Base-by-base conservation (phyloP, 2,113 vertebrate genomes). In the Gallinago media region DNA sequence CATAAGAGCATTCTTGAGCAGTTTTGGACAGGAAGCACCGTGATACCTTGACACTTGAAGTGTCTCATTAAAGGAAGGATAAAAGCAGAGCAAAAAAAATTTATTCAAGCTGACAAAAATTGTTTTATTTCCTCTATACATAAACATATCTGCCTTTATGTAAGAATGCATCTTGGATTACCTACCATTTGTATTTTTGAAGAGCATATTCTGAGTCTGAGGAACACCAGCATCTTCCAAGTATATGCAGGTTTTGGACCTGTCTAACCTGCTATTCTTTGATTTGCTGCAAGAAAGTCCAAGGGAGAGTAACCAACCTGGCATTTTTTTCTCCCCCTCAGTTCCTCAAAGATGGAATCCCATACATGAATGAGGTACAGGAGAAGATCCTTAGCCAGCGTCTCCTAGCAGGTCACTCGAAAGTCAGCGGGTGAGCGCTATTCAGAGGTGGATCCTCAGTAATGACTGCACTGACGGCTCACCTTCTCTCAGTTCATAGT, bases 281-380 rank as follows among this genome's bases (percentile, higher is more conserved):
- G 14, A 52, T 31, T 31, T 91, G 32, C 21, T 70, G 17, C 49
- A 56, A 46, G 38, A n/a, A 80, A 72, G 63, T 74, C 49, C 47
- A 38, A 40, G 36, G 25, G 12, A 65, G 10, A 63, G n/a, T 87
- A 78, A 81, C 21, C 16, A 62, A 9, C 13, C 11, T 80, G 70
- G 7, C 3, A 2, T 74, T 84, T 59, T 76, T 76, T 62, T 47
- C 44, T 11, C 6, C 6, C 4, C 5, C 62, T 63, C 61, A 98
- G 98, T 98, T 98, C 92, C 97, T 98, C 80, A 98, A 97, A 81
- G 97, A 98, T 18, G 98, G 98, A 67, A 98, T 98, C 73, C 98
- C 98, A 0, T 98, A 98, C 46, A 97, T 98, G 97, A 98, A 98
- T 52, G 97, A 98, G 76, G 95, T 88, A 26, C 98, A 98, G 87